phyloP scores from a whole-genome alignment of 2,888 invertebrate species.

The Philopedon plagiatum region DNA sequence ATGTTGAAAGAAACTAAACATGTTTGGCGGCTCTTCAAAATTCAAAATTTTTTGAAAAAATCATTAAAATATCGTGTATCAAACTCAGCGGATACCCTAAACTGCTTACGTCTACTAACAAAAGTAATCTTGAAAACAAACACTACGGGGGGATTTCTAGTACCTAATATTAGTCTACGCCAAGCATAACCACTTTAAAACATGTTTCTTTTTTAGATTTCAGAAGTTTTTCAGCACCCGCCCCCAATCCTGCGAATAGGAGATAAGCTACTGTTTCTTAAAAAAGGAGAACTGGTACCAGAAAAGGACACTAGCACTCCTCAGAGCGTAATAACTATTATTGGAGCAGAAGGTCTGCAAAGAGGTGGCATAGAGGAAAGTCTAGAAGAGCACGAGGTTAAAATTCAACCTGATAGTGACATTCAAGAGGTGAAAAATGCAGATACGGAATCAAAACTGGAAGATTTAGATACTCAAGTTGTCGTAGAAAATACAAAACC shows the following conservation, averaged over 20 bases:
- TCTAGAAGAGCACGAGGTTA: conserved; percentile 54
- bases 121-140: too few relatives aligned
- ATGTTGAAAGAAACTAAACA: too few relatives aligned
- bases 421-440: neutral
- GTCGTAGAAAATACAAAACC: neutral
- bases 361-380: conserved; percentile 59
- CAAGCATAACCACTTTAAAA: neutral
- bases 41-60: too few relatives aligned
- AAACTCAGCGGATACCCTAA: too few relatives aligned
- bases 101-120: too few relatives aligned
- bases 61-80: too few relatives aligned
- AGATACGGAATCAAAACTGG: neutral
- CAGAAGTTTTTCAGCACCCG: conserved; percentile 65
- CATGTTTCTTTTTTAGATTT: conserved; percentile 37
- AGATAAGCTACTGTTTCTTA: conserved; percentile 66
- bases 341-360: conserved; percentile 69
- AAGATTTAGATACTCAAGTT: neutral
- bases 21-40: too few relatives aligned
- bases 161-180: neutral
- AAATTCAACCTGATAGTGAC: conserved; percentile 41
- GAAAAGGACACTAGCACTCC: conserved; percentile 65
- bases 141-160: too few relatives aligned
- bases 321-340: conserved; percentile 66
- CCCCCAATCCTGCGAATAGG: conserved; percentile 67
- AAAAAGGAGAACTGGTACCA: conserved; percentile 62